phyloP scores from a whole-genome alignment of 2,113 vertebrate genomes.

The Tachuris rubrigastra region DNA sequence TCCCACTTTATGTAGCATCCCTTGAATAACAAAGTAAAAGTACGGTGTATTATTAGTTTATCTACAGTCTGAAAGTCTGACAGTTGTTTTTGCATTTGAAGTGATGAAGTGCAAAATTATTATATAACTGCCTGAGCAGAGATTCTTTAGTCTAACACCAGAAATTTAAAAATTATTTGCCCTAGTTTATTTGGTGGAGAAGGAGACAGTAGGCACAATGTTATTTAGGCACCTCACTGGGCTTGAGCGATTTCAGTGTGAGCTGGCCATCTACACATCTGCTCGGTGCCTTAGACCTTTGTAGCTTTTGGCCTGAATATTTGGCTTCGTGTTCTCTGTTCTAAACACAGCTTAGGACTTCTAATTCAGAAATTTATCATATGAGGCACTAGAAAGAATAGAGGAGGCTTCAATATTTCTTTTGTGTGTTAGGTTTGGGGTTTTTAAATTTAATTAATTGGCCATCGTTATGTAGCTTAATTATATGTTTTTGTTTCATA shows the following conservation, averaged over 20 bases:
- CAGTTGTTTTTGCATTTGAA: slow-evolving; percentile 13
- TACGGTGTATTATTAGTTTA: background rate
- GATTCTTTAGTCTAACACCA: background rate
- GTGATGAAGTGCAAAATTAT: background rate
- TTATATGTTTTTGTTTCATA: background rate
- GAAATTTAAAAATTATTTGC: background rate
- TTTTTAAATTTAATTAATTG: background rate
- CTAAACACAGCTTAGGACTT: background rate
- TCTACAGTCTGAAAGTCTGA: background rate
- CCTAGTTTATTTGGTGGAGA: slow-evolving; percentile 14
- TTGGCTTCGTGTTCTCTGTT: background rate
- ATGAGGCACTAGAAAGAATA: background rate
- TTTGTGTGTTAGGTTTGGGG: background rate
- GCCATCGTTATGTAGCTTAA: background rate
- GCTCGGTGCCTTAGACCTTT: background rate
- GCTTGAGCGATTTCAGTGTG: background rate
- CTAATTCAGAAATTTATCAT: slow-evolving; percentile 13
- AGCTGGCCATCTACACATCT: slow-evolving; percentile 12
- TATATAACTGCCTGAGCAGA: background rate
- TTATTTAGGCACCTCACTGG: background rate
- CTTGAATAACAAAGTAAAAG: background rate
- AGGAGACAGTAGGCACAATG: background rate
- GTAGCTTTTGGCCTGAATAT: slow-evolving; percentile 39
- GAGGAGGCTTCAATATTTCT: background rate
- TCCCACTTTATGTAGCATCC: background rate